These are phyloP conservation scores for Menidia menidia DNA, from an alignment of 2,797 vertebrate genomes.

Conservation along the genomic window DNA sequence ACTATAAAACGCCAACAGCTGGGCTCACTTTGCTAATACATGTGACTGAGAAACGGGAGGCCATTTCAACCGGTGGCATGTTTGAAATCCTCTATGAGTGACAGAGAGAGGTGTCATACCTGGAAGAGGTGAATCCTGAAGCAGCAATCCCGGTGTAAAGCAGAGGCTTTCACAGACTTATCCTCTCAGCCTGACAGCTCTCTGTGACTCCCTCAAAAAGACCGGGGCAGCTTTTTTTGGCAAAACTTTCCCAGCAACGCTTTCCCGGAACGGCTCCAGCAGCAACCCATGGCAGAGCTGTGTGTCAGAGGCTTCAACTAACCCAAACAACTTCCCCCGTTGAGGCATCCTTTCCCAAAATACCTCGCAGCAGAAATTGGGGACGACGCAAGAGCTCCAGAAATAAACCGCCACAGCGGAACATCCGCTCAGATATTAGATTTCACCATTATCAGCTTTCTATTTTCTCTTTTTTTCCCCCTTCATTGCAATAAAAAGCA, in stretches of 20 bases:
- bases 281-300: slow-evolving; percentile 1
- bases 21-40: background rate
- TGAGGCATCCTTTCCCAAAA: slow-evolving; percentile 71
- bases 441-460: slow-evolving; percentile 47
- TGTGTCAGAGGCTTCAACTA: slow-evolving; percentile 32
- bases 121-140: slow-evolving; percentile 32
- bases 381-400: slow-evolving; percentile 41
- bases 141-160: background rate
- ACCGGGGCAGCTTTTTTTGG: slow-evolving; percentile 17
- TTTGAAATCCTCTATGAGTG: background rate
- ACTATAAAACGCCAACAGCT: background rate
- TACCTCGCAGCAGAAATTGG: slow-evolving; percentile 47
- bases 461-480: slow-evolving; percentile 7
- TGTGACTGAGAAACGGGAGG: background rate
- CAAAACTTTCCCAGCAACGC: slow-evolving; percentile 31
- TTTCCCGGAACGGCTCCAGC: slow-evolving; percentile 36
- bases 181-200: slow-evolving; percentile 43
- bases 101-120: slow-evolving; percentile 21
- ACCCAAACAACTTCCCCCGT: slow-evolving; percentile 33
- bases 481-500: slow-evolving; percentile 18
- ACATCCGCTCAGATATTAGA: slow-evolving; percentile 45
- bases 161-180: slow-evolving; percentile 34
- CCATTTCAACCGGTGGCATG: slow-evolving; percentile 1
- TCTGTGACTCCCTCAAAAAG: slow-evolving; percentile 19
- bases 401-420: slow-evolving; percentile 61